These are phyloP conservation scores for Cerastis leucographa DNA, from an alignment of 2,888 invertebrate species.

Conservation along the genomic window DNA sequence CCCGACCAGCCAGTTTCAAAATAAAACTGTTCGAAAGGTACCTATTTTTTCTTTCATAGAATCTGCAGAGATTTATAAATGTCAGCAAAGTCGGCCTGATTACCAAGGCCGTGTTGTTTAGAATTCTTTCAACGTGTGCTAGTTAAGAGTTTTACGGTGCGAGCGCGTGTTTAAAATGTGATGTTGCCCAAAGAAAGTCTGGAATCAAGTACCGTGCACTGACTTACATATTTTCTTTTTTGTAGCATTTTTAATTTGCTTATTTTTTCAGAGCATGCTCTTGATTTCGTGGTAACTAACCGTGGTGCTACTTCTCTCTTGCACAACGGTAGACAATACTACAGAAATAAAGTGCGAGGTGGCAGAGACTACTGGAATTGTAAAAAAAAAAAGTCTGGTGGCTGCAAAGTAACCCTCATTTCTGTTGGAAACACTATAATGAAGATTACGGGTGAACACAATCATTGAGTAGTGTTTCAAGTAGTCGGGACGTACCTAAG, in stretches of 20 bases:
- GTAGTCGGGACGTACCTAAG: no score
- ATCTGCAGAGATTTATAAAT: no score
- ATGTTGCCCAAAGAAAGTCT: background rate
- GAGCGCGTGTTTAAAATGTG: background rate
- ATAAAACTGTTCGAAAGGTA: no score
- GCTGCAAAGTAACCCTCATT: slow-evolving; percentile 45
- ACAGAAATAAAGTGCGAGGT: slow-evolving; percentile 42
- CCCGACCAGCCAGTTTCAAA: no score
- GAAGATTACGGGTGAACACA: slow-evolving; percentile 38
- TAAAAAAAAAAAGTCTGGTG: slow-evolving; percentile 8
- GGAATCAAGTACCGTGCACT: background rate
- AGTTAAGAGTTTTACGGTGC: background rate
- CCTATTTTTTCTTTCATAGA: no score
- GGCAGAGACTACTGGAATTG: slow-evolving; percentile 46
- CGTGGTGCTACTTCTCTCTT: slow-evolving; percentile 34
- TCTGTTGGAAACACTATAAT: slow-evolving; percentile 22
- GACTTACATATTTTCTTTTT: no score
- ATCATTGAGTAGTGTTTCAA: slow-evolving; percentile 12
- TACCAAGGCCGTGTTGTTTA: no score
- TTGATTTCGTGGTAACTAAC: slow-evolving; percentile 16
- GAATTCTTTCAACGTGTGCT: background rate
- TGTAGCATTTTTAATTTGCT: background rate
- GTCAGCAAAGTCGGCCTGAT: no score
- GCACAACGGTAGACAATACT: slow-evolving; percentile 15
- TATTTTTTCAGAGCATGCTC: slow-evolving; percentile 8